Conservation (phyloP, 2,113 vertebrate genomes). For the Noctilio leporinus region DNA sequence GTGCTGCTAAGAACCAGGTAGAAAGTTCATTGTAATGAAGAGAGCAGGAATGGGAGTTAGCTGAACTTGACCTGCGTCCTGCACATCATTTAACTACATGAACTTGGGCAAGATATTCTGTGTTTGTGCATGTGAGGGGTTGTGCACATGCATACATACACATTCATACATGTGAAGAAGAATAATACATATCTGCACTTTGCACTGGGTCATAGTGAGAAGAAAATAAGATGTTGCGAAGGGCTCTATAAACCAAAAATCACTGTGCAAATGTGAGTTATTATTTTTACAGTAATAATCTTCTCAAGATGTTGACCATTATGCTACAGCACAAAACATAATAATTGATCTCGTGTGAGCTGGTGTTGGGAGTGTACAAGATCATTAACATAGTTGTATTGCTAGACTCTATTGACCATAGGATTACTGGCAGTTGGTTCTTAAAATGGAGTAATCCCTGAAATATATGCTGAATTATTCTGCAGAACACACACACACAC, state of each 20-base stretch:
- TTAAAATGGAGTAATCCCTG: background rate
- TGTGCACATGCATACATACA: rapidly evolving
- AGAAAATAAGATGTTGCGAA: background rate
- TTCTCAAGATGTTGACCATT: background rate
- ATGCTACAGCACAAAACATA: background rate
- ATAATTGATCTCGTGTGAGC: background rate
- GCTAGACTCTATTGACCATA: background rate
- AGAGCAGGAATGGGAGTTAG: background rate
- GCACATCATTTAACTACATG: background rate
- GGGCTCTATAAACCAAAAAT: background rate
- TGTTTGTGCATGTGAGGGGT: background rate
- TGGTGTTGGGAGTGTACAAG: rapidly evolving
- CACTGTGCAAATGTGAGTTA: background rate
- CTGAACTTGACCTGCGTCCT: background rate
- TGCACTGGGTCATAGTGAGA: background rate
- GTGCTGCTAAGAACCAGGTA: background rate
- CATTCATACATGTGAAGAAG: background rate
- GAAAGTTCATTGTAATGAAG: background rate
- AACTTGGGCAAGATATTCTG: background rate
- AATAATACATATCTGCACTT: background rate
- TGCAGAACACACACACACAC: background rate
- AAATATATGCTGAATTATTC: background rate
- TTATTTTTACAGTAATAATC: background rate
- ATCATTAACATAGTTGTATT: background rate
- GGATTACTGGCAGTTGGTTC: background rate